These are phyloP conservation scores for Drosophila rellima DNA, from an alignment of 2,888 invertebrate genomes.

Conservation along the genomic window DNA sequence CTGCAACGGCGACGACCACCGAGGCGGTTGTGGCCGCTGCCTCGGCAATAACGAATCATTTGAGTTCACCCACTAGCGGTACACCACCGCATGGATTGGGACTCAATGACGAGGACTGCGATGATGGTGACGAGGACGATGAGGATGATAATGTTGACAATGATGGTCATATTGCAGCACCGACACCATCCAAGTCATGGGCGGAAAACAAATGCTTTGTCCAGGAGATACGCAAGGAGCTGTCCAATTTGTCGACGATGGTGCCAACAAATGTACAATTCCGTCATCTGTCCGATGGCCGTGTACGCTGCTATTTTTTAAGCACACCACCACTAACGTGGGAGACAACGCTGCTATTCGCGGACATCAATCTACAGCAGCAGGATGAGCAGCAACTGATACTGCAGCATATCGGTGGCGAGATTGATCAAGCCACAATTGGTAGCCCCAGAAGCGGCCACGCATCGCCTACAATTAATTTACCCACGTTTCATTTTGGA, in stretches of 20 bases:
- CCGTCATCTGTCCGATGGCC: conserved; percentile 91
- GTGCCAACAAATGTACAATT: conserved; percentile 94
- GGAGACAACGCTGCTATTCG: conserved; percentile 95
- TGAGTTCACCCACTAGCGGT: conserved; percentile 83
- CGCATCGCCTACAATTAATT: conserved; percentile 53
- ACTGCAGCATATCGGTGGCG: conserved; percentile 45
- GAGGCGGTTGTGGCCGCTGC: conserved; percentile 82
- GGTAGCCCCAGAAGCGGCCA: conserved; percentile 53
- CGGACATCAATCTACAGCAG: conserved; percentile 89
- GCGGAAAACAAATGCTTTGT: conserved; percentile 92
- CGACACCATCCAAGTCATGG: conserved; percentile 88
- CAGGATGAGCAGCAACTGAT: conserved; percentile 73
- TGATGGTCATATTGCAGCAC: conserved; percentile 76
- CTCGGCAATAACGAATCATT: conserved; percentile 82
- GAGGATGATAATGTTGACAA: conserved; percentile 77
- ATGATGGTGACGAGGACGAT: conserved; percentile 76
- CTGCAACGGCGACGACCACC: conserved; percentile 82
- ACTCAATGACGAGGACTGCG: conserved; percentile 73
- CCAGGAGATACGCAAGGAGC: conserved; percentile 91
- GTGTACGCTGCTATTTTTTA: conserved; percentile 95
- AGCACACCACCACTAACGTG: conserved; percentile 95
- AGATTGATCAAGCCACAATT: conserved; percentile 13
- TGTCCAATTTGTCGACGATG: conserved; percentile 92
- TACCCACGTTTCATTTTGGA: conserved; percentile 50
- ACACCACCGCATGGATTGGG: conserved; percentile 79